phyloP scores from a whole-genome alignment of 1,140 invertebrate genomes.

The Neuroterus valhalla region DNA sequence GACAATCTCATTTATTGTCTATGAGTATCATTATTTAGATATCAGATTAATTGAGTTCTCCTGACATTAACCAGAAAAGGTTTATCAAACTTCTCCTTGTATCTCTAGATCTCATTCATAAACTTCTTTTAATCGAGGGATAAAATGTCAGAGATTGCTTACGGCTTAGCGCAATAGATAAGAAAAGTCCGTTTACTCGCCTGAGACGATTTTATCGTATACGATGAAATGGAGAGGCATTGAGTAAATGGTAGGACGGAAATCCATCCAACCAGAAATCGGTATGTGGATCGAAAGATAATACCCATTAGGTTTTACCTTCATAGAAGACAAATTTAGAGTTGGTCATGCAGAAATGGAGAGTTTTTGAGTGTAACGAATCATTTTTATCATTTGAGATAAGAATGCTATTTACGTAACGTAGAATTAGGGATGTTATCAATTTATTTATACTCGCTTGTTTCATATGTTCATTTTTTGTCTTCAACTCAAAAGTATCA shows the following conservation, averaged over 20 bases:
- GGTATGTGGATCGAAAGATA: no score
- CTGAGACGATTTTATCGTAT: constrained; percentile 1
- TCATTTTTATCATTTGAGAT: no score
- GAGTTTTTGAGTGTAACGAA: no score
- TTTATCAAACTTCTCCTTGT: background rate
- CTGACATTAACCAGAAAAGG: constrained; percentile 8
- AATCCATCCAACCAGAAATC: background rate
- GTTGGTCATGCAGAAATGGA: no score
- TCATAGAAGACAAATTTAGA: no score
- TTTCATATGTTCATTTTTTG: no score
- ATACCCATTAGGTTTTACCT: no score
- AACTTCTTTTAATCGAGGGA: background rate
- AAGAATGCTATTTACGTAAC: no score
- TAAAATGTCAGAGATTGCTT: background rate
- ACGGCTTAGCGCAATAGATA: background rate
- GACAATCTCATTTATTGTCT: background rate
- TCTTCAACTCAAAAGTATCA: no score
- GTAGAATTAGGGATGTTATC: no score
- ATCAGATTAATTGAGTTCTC: background rate
- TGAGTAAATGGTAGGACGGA: background rate
- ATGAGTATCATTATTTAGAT: background rate
- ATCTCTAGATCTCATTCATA: background rate
- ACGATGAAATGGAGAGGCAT: constrained; percentile 2
- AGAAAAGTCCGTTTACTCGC: constrained; percentile 3
- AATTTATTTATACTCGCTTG: no score